Evolutionary conservation across 2,113 vertebrate species (phyloP).

Genomic region (Eolophus roseicapilla): DNA sequence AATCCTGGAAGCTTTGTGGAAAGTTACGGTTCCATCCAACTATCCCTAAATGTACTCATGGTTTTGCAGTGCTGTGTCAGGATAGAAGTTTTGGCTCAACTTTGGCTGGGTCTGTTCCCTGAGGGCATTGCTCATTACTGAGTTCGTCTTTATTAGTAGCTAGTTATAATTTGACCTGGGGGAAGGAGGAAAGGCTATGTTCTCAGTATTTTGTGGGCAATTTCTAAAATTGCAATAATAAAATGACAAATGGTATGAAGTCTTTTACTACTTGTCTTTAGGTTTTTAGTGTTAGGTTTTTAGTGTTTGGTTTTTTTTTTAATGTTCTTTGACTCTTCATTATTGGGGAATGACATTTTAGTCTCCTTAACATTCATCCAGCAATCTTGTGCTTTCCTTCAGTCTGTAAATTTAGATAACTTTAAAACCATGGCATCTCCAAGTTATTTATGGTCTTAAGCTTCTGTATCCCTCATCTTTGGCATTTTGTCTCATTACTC

Average conservation of each 20-base stretch:
- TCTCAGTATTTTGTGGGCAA: background rate
- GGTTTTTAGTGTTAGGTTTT: background rate
- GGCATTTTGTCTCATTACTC: background rate
- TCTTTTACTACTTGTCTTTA: background rate
- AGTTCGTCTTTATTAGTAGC: background rate
- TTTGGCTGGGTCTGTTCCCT: background rate
- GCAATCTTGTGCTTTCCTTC: background rate
- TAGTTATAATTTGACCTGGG: background rate
- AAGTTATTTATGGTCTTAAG: background rate
- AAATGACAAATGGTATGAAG: background rate
- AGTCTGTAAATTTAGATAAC: background rate
- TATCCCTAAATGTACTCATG: background rate
- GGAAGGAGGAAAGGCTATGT: background rate
- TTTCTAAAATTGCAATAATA: background rate
- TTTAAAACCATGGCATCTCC: background rate
- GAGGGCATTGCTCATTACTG: background rate
- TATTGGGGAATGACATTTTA: background rate
- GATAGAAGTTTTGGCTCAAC: background rate
- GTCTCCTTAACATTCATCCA: background rate
- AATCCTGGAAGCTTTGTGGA: background rate
- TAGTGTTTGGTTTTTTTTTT: background rate
- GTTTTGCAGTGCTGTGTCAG: background rate
- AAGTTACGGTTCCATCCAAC: background rate
- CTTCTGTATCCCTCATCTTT: background rate
- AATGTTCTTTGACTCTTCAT: background rate